Evolutionary conservation across 2,888 invertebrate species (phyloP).

Genomic region (Tinea trinotella): DNA sequence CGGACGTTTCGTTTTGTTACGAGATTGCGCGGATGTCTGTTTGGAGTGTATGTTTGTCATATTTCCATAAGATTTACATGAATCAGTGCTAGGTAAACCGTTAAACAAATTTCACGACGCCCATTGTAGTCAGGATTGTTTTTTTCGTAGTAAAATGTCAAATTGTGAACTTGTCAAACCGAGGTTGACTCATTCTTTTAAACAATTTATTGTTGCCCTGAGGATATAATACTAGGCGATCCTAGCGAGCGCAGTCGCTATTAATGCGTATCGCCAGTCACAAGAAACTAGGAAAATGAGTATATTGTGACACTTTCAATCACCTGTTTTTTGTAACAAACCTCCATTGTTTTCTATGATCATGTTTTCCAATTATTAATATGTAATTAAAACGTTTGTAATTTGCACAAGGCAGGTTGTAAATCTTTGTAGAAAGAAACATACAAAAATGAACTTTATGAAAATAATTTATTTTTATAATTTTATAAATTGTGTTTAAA

Average conservation of each 20-base stretch:
- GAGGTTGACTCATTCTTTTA: constrained; percentile 68
- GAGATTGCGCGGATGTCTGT: constrained; percentile 36
- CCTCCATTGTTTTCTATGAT: background rate
- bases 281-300: too few species aligned
- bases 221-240: background rate
- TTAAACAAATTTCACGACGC: constrained; percentile 30
- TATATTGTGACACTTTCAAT: background rate
- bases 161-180: constrained; percentile 67
- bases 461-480: too few species aligned
- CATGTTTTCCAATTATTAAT: background rate
- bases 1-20: constrained; percentile 61
- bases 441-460: too few species aligned
- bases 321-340: background rate
- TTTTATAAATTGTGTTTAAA: too few species aligned
- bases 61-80: constrained; percentile 35
- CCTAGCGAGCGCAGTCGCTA: too few species aligned
- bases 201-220: constrained; percentile 31
- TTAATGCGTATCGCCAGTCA: too few species aligned
- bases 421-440: too few species aligned
- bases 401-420: too few species aligned
- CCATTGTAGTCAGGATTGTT: constrained; percentile 44
- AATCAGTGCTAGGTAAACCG: constrained; percentile 36
- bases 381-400: background rate
- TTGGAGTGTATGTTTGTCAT: constrained; percentile 34
- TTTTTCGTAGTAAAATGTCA: constrained; percentile 63